Evolutionary conservation across 2,888 invertebrate species (phyloP), one percentile per base, ranked within the genome.

Genomic region (Saturnia pavonia): DNA sequence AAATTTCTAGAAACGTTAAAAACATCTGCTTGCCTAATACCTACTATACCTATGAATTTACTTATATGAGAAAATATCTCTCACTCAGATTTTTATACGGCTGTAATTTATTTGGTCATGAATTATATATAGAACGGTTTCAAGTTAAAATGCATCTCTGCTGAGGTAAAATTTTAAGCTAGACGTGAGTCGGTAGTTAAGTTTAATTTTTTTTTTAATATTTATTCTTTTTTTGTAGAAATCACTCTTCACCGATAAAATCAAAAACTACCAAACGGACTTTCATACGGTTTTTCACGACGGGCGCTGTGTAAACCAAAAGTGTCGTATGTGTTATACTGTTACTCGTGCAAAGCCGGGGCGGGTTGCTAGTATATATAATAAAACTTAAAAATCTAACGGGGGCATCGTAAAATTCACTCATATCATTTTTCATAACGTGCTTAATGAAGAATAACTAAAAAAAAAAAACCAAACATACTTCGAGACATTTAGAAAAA

Each of bases 101-200:
- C n/a, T 27, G 57, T 60, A 60, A 60, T 60, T 27, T 60, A 60
- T 60, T 60, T 6, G 27, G 14, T 12, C 65, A n/a, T 65, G 65
- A 65, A 65, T 65, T 19, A 40, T 22, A 65, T 40, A 65, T 65
- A 65, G 16, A 40, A 65, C n/a, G 34, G n/a, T 34, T 65, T 6
- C 34, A 27, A 19, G 8, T 40, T 40, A 19, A 65, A n/a, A 65
- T 65, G 19, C n/a, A 0, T 40, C 65, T 40, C 65, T 40, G 65
- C 22, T 40, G 22, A n/a, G n/a, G 2, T 65, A 40, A 40, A 40
- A n/a, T 25, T 34, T 65, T 9, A 25, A n/a, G 22, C n/a, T 19
- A n/a, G 9, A 40, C 40, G 34, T 65, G 34, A 34, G 27, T 27
- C 34, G 27, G 27, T n/a, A 63, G 40, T 12, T 65, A 40, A 40